A percentile compares a stretch with the other conserved stretches of the same genome.
Evolutionary conservation across 2,888 invertebrate species (phyloP).

Genomic region (Diloba caeruleocephala): DNA sequence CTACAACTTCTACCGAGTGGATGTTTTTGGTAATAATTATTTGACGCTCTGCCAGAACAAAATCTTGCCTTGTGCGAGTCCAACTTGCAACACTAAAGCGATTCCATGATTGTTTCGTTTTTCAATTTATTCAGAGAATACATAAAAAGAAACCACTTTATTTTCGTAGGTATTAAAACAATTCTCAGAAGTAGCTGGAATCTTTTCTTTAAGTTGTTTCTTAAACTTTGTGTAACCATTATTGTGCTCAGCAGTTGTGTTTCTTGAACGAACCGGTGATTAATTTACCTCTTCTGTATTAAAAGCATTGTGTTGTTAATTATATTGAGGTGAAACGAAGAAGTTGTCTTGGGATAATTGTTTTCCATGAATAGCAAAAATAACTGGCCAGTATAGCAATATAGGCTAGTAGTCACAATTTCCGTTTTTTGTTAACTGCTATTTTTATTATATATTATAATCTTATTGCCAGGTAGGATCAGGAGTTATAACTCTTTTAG

Average conservation of each 20-base stretch:
- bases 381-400: neutral
- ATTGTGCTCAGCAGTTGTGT: constrained; percentile 46
- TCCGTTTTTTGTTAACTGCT: too few relatives aligned
- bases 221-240: constrained; percentile 32
- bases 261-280: constrained; percentile 45
- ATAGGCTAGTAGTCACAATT: too few relatives aligned
- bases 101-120: constrained; percentile 24
- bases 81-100: constrained; percentile 20
- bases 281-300: constrained; percentile 50
- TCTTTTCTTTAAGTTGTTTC: constrained; percentile 34
- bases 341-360: constrained; percentile 34
- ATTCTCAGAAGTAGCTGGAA: constrained; percentile 28
- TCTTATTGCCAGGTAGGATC: too few relatives aligned
- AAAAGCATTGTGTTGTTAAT: constrained; percentile 52
- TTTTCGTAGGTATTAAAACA: constrained; percentile 37
- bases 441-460: too few relatives aligned
- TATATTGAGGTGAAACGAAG: constrained; percentile 23
- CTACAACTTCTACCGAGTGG: neutral
- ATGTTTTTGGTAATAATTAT: neutral
- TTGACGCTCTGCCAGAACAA: constrained; percentile 1
- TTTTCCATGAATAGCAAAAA: constrained; percentile 15
- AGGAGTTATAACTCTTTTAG: too few relatives aligned
- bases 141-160: constrained; percentile 13
- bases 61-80: constrained; percentile 8
- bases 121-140: constrained; percentile 23